These are phyloP conservation scores for Virgularia gustaviana DNA, from an alignment of 92 coral and sea anemone genomes.

Conservation along the genomic window DNA sequence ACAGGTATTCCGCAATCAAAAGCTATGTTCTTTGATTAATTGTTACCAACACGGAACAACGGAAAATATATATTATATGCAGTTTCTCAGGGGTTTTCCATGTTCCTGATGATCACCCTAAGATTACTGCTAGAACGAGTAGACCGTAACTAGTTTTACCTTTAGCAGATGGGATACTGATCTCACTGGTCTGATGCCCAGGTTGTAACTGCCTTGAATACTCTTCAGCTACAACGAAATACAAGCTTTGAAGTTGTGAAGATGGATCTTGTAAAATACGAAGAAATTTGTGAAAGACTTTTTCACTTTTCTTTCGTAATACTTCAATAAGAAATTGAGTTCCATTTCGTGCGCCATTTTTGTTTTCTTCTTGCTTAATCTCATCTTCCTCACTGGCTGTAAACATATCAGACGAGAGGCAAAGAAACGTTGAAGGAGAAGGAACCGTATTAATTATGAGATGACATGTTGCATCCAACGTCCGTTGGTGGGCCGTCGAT, in stretches of 20 bases:
- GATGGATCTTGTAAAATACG: neutral
- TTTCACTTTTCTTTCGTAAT: slow-evolving; percentile 48
- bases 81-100: no score
- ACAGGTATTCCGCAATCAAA: no score
- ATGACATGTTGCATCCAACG: neutral
- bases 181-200: no score
- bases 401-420: slow-evolving; percentile 34
- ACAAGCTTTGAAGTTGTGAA: neutral
- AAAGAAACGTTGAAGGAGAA: slow-evolving; percentile 7
- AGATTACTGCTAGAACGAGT: no score
- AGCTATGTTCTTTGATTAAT: no score
- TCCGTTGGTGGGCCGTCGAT: no score
- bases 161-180: no score
- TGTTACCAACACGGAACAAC: no score
- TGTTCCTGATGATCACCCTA: no score
- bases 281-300: slow-evolving; percentile 34
- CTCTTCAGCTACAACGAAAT: neutral
- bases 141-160: no score
- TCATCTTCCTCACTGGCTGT: slow-evolving; percentile 30
- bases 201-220: neutral
- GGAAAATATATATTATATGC: no score
- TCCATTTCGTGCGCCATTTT: slow-evolving; percentile 28
- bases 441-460: neutral
- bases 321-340: slow-evolving; percentile 33
- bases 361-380: slow-evolving; percentile 10